Conservation (phyloP, 2,113 vertebrate genomes). For the Salvelinus namaycush region DNA sequence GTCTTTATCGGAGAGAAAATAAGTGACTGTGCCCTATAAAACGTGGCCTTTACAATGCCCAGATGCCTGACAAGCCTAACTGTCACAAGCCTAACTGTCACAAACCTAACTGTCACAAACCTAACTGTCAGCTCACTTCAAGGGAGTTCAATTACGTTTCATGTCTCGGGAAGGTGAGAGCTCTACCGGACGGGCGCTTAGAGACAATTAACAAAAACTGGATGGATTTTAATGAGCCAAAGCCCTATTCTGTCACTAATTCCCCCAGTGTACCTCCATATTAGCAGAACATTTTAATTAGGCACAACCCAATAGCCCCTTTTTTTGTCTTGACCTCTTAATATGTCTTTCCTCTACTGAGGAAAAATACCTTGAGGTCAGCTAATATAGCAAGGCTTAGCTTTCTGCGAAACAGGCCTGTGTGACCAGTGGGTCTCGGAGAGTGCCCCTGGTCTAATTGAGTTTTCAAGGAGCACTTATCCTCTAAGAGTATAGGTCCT, state of each 20-base stretch:
- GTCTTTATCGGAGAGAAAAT: not conserved
- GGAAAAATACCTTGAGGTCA: slow-evolving; percentile 28
- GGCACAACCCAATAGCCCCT: slow-evolving; percentile 6
- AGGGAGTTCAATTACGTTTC: slow-evolving; percentile 1
- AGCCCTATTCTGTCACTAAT: slow-evolving; percentile 1
- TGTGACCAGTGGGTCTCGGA: slow-evolving; percentile 39
- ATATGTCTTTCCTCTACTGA: slow-evolving; percentile 8
- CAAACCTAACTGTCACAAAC: not conserved
- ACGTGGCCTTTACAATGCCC: not conserved
- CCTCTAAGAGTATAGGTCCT: slow-evolving; percentile 49
- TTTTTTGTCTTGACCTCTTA: slow-evolving; percentile 23
- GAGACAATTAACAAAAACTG: slow-evolving; percentile 23
- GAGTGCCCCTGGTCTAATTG: slow-evolving; percentile 60
- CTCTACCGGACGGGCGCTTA: slow-evolving; percentile 20
- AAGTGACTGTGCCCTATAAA: not conserved
- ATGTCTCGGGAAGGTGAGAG: slow-evolving; percentile 6
- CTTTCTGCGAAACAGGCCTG: not conserved
- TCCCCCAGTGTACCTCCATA: not conserved
- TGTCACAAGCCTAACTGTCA: not conserved
- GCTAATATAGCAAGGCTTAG: not conserved
- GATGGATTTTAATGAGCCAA: slow-evolving; percentile 18
- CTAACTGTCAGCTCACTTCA: not conserved
- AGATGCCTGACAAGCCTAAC: not conserved
- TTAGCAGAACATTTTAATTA: slow-evolving; percentile 18
- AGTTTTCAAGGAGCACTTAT: slow-evolving; percentile 67